phyloP scores from a whole-genome alignment of 1,140 invertebrate genomes.

The Drosophila takahashii region DNA sequence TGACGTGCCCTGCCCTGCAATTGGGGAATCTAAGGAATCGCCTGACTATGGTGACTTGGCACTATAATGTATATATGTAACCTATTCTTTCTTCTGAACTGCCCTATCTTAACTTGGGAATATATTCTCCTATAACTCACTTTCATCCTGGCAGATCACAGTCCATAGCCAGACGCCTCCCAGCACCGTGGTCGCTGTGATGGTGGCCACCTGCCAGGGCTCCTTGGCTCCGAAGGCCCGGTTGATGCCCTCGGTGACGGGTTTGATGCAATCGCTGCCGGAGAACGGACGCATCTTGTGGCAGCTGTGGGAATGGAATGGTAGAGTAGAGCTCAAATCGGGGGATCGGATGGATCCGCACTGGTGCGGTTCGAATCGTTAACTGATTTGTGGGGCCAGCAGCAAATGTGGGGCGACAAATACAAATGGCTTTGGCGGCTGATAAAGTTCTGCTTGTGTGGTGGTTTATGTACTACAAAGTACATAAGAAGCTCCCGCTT shows the following conservation, averaged over 20 bases:
- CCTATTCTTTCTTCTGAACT: too few relatives aligned
- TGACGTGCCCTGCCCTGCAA: slow-evolving; percentile 11
- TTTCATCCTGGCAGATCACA: slow-evolving; percentile 89
- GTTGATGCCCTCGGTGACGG: slow-evolving; percentile 85
- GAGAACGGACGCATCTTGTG: slow-evolving; percentile 65
- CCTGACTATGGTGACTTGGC: slow-evolving; percentile 5
- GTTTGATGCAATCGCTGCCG: slow-evolving; percentile 64
- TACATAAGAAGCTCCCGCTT: slow-evolving; percentile 5
- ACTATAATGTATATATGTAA: background rate
- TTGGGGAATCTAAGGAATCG: slow-evolving; percentile 11
- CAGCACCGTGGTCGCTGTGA: slow-evolving; percentile 89
- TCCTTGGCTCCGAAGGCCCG: slow-evolving; percentile 88
- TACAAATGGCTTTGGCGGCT: slow-evolving; percentile 60
- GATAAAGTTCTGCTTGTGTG: slow-evolving; percentile 50
- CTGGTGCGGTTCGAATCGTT: slow-evolving; percentile 39
- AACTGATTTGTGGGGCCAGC: slow-evolving; percentile 50
- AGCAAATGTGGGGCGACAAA: slow-evolving; percentile 28
- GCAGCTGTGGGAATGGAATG: slow-evolving; percentile 21
- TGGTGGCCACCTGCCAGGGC: slow-evolving; percentile 90
- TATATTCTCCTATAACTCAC: slow-evolving; percentile 85
- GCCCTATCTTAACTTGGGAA: too few relatives aligned
- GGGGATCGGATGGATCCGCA: slow-evolving; percentile 12
- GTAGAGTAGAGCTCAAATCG: slow-evolving; percentile 8
- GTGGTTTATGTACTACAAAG: slow-evolving; percentile 15
- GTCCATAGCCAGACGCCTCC: slow-evolving; percentile 89